Conservation (phyloP, 2,797 vertebrate genomes). For the Alcedo quadribrachys region DNA sequence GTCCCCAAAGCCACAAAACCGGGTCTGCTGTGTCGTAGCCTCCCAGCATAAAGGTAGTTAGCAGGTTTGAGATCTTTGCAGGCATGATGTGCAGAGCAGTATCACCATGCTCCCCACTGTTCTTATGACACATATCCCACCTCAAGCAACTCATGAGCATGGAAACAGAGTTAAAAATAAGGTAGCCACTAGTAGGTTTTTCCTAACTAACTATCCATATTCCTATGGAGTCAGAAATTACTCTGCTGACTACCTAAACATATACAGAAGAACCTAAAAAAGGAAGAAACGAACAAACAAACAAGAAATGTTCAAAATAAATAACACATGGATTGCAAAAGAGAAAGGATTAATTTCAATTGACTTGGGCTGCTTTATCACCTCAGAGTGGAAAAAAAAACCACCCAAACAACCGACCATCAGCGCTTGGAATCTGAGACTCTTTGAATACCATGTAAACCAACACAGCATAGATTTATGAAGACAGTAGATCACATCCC, state of each 20-base stretch:
- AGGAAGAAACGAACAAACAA: neutral
- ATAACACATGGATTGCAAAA: neutral
- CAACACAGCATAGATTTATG: neutral
- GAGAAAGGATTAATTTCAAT: neutral
- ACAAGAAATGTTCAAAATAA: neutral
- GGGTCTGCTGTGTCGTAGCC: neutral
- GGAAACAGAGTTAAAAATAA: neutral
- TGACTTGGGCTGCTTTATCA: neutral
- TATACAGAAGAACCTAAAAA: neutral
- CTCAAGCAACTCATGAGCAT: neutral
- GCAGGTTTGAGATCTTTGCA: neutral
- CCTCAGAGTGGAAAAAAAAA: neutral
- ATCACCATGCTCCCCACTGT: neutral
- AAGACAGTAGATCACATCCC: neutral
- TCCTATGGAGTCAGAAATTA: neutral
- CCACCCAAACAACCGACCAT: fast-evolving
- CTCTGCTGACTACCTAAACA: neutral
- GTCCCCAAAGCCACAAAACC: neutral
- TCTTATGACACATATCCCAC: neutral
- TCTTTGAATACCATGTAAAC: neutral
- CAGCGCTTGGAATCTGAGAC: neutral
- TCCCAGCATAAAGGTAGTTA: neutral
- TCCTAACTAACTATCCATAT: neutral
- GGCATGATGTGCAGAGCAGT: neutral
- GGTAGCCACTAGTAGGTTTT: neutral